A percentile compares a stretch with the other conserved stretches of the same genome.
phyloP scores from a whole-genome alignment of 1,140 invertebrate genomes.

The Fragariocoptes setiger region DNA sequence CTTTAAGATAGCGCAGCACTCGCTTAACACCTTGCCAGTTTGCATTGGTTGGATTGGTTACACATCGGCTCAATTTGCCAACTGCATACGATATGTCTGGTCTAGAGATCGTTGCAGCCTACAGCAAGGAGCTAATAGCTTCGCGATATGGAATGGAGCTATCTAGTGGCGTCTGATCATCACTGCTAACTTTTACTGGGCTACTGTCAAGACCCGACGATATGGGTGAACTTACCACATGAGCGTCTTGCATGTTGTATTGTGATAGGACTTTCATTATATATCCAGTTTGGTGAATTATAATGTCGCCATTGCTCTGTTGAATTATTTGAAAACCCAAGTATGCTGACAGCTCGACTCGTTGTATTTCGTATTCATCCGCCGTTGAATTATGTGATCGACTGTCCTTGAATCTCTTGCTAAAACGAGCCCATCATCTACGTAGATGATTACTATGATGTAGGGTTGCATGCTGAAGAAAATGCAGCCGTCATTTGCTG shows the following conservation, averaged over 20 bases:
- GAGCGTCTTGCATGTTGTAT: conserved; percentile 9
- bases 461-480: neutral
- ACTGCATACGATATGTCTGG: conserved; percentile 20
- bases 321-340: conserved; percentile 10
- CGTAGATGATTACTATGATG: conserved; percentile 9
- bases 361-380: conserved; percentile 2
- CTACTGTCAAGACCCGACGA: neutral
- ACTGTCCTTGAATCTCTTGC: neutral
- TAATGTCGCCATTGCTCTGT: neutral
- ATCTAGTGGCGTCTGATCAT: neutral
- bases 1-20: conserved; percentile 9
- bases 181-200: neutral
- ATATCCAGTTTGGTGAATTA: conserved; percentile 4
- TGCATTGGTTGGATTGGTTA: conserved; percentile 1
- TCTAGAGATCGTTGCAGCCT: conserved; percentile 16
- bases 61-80: conserved; percentile 18
- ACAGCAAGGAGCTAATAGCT: conserved; percentile 14
- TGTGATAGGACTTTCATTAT: conserved; percentile 2
- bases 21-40: conserved; percentile 15
- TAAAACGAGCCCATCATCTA: conserved; percentile 11
- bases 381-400: neutral
- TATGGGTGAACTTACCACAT: neutral
- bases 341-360: conserved; percentile 5
- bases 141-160: conserved; percentile 11
- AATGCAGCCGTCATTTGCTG: neutral